Evolutionary conservation across 1,140 invertebrate genomes (phyloP), one percentile per base, ranked within the genome.

Genomic region (Pararge aegeria): DNA sequence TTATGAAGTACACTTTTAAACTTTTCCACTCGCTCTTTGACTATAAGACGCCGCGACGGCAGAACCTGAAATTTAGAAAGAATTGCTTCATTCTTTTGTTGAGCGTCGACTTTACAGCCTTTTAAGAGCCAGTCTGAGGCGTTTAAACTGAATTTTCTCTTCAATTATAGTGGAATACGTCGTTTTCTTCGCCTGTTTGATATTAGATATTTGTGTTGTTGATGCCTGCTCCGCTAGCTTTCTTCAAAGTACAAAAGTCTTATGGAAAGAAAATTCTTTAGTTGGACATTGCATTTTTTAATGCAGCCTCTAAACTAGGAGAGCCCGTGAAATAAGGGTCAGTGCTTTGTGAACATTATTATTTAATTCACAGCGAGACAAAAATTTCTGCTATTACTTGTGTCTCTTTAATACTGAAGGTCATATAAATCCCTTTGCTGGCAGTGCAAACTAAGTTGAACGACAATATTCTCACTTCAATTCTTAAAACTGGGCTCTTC

Each of bases 11-110:
- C n/a, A 34, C 10, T 3, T 12, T 3, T 0, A 34, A 12, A 34
- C 0, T 12, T 18, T 20, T 9, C 15, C 40, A 20, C 40, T 15
- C 4, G 15, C 5, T 12, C 40, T 72, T 12, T 12, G 30, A 2
- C 30, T 34, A 12, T 34, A 62, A 66, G 60, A 61, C 66, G 50
- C 48, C 44, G 53, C 63, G 66, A 58, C 59, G 59, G 57, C 56
- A 56, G 56, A 65, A 71, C 59, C 73, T 73, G 67, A 75, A 78
- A 76, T 80, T 78, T 75, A 70, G 75, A 81, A 81, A 77, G 78
- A 80, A 77, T 76, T 67, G 68, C 73, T 68, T 61, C 69, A 79
- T 79, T 78, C 70, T 75, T 74, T 75, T 74, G 70, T 71, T 62
- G 40, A 68, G 46, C 56, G 64, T 54, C 50, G 64, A 71, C 64